These are phyloP conservation scores for Chionomys nivalis DNA, from an alignment of 2,113 vertebrate genomes.

Conservation along the genomic window DNA sequence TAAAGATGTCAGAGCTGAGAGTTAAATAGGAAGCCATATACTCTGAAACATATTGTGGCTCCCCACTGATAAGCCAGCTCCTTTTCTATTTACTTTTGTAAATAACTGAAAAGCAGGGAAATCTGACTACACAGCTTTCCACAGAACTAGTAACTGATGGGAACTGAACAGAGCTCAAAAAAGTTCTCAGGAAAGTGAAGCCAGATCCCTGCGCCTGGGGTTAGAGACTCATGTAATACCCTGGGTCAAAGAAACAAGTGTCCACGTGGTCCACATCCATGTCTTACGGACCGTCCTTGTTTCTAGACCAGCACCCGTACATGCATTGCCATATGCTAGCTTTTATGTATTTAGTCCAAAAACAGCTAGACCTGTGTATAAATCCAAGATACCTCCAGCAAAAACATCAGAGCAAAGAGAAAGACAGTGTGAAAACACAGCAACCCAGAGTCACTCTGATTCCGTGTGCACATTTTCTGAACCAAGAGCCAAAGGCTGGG, in stretches of 20 bases:
- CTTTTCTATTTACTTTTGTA: constrained; percentile 56
- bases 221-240: background rate
- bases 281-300: background rate
- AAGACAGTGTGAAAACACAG: background rate
- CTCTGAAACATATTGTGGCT: background rate
- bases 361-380: accelerated
- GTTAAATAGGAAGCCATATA: background rate
- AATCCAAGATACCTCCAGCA: background rate
- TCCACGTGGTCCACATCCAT: accelerated
- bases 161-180: background rate
- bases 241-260: background rate
- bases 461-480: background rate
- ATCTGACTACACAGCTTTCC: constrained; percentile 29
- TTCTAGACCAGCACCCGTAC: background rate
- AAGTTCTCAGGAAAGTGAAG: constrained; percentile 55
- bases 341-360: background rate
- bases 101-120: constrained; percentile 62
- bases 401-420: background rate
- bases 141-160: background rate
- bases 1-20: background rate
- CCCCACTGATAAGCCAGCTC: constrained; percentile 51
- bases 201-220: background rate
- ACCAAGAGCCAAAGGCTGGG: background rate
- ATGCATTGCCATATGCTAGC: accelerated
- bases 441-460: background rate